Evolutionary conservation across 2,888 invertebrate species (phyloP), one percentile per base, ranked within the genome.

Genomic region (Prenolepis imparis): DNA sequence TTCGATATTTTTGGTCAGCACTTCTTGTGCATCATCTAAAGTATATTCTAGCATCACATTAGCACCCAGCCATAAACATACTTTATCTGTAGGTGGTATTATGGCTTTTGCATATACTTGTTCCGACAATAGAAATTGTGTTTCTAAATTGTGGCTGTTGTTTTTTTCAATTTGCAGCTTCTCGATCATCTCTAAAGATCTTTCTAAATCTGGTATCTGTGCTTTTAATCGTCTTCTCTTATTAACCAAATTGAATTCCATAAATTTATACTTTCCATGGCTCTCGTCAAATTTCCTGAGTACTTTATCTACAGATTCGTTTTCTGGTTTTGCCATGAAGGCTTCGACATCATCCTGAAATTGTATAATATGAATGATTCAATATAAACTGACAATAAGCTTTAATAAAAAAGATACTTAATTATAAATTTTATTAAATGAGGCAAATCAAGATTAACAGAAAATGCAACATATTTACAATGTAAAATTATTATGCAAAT

Each of bases 41-140:
- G 97, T 96, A 95, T 99, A 99, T 95, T 99, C 99, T 92, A 99
- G 95, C 99, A 99, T 99, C 6, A 99, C 98, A 96, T 99, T 99
- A 3, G 99, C 98, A 63, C 98, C 98, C 78, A 98, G 95, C 97
- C 98, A 98, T 78, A 98, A 95, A 90, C 96, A 97, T 18, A 99
- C 99, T 92, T 96, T 98, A 91, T 99, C 97, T 36, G 98, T 98
- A 1, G 99, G 98, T 87, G 97, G 97, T 88, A 99, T 96, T 92
- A 96, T 96, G 0, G 99, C 99, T 95, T 97, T 97, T 57, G 97
- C 96, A 89, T 95, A 94, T 68, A 98, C 98, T 95, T 99, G 98
- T 94, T 99, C 99, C 90, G 98, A 98, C 39, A 99, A 95, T 90
- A 99, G 96, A 95, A 99, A 99, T 92, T 98, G 97, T 6, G 98